Evolutionary conservation across 2,888 invertebrate genomes (phyloP).

Genomic region (Pocota personata): DNA sequence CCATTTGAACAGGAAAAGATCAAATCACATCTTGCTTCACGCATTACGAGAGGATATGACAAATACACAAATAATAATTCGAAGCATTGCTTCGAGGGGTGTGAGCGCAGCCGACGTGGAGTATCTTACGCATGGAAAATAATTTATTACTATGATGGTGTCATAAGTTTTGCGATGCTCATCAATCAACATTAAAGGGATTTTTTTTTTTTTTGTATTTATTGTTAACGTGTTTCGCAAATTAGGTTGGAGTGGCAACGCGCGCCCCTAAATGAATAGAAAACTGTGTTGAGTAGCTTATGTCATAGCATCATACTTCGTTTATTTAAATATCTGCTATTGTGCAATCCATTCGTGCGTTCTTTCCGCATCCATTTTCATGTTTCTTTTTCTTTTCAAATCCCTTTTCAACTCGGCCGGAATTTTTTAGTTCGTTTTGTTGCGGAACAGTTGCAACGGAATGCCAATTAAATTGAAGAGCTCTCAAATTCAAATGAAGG

Average conservation of each 20-base stretch:
- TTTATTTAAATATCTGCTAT: slow-evolving; percentile 16
- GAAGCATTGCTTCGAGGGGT: neutral
- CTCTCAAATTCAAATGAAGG: slow-evolving; percentile 71
- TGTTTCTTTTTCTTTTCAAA: neutral
- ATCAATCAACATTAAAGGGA: slow-evolving; percentile 68
- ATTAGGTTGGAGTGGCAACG: neutral
- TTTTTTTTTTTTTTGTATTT: slow-evolving; percentile 2
- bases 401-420: neutral
- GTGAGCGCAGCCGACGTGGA: neutral
- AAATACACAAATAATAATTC: slow-evolving; percentile 48
- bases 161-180: slow-evolving; percentile 72
- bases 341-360: neutral
- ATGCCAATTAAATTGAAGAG: slow-evolving; percentile 72
- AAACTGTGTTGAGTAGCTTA: slow-evolving; percentile 57
- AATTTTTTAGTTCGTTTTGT: neutral
- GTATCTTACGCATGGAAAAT: slow-evolving; percentile 39
- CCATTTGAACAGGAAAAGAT: slow-evolving; percentile 54
- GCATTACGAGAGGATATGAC: slow-evolving; percentile 27
- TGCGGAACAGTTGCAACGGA: slow-evolving; percentile 58
- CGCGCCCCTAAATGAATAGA: slow-evolving; percentile 5
- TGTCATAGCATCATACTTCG: slow-evolving; percentile 45
- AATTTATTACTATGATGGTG: slow-evolving; percentile 69
- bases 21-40: slow-evolving; percentile 60
- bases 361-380: neutral
- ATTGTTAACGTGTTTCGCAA: neutral